Percentiles rank a stretch among this genome's conserved stretches.
Conservation (phyloP, 2,113 vertebrate genomes). For the Apodemus sylvaticus region DNA sequence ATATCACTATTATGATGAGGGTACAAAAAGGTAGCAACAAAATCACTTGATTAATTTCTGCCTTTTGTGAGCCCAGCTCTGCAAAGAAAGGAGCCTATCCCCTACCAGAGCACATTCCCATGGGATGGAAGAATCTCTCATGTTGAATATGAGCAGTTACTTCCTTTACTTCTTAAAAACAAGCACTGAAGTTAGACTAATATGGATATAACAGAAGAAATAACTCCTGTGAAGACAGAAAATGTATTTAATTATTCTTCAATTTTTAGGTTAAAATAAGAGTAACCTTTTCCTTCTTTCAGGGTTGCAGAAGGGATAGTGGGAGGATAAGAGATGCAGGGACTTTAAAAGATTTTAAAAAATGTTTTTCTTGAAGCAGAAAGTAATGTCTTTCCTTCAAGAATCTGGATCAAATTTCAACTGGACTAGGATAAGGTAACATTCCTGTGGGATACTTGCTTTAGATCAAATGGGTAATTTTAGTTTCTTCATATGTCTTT, state of each 20-base stretch:
- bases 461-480: neutral
- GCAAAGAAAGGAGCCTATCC: neutral
- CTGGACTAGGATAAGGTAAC: neutral
- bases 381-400: neutral
- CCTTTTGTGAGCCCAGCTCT: neutral
- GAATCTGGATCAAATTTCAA: neutral
- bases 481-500: neutral
- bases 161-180: neutral
- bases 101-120: neutral
- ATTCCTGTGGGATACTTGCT: neutral
- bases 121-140: neutral
- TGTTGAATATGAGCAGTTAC: neutral
- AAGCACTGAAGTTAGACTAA: neutral
- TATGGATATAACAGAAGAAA: neutral
- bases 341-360: neutral
- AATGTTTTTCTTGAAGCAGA: neutral
- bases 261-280: neutral
- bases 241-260: neutral
- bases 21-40: neutral
- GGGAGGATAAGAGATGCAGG: neutral
- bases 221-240: neutral
- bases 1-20: neutral
- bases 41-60: neutral
- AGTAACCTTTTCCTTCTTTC: neutral
- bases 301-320: neutral